These are phyloP conservation scores for Ernsta delagoae DNA, from an alignment of 2,888 invertebrate genomes.

Conservation along the genomic window DNA sequence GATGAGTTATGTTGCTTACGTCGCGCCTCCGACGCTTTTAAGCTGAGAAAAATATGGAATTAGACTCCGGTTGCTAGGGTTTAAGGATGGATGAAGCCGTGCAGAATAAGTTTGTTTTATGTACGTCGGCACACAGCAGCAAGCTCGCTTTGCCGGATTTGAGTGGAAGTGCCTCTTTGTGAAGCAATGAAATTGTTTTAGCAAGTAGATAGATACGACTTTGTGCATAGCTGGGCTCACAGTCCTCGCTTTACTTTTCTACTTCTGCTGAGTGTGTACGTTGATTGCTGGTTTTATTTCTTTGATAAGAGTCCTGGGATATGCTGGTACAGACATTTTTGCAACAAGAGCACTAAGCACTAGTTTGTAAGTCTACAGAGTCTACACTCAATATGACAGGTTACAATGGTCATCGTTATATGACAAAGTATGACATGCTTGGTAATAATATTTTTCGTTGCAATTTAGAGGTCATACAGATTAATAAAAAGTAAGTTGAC, in stretches of 20 bases:
- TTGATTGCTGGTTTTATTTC: neutral
- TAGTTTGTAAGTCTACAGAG: too few species aligned
- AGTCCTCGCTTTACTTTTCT: neutral
- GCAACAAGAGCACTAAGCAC: too few species aligned
- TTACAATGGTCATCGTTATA: too few species aligned
- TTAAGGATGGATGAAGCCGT: neutral
- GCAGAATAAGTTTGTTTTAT: constrained; percentile 8
- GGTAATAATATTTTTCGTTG: too few species aligned
- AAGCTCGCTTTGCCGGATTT: constrained; percentile 12
- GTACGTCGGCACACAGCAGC: neutral
- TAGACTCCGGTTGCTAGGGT: neutral
- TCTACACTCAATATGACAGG: too few species aligned
- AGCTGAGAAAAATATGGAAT: constrained; percentile 7
- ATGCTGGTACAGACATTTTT: neutral
- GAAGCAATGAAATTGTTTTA: constrained; percentile 13
- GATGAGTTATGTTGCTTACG: constrained; percentile 34
- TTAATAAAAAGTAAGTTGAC: neutral
- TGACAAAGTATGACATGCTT: too few species aligned
- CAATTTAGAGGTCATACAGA: too few species aligned
- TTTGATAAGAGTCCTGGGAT: neutral
- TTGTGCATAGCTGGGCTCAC: constrained; percentile 5
- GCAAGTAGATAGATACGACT: neutral
- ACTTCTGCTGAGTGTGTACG: constrained; percentile 1
- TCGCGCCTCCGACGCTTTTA: neutral
- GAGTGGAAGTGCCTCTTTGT: constrained; percentile 4